Percentiles rank a stretch among this genome's conserved stretches.
These are phyloP conservation scores for Ceratina japonica DNA, from an alignment of 1,140 invertebrate species.

Conservation along the genomic window DNA sequence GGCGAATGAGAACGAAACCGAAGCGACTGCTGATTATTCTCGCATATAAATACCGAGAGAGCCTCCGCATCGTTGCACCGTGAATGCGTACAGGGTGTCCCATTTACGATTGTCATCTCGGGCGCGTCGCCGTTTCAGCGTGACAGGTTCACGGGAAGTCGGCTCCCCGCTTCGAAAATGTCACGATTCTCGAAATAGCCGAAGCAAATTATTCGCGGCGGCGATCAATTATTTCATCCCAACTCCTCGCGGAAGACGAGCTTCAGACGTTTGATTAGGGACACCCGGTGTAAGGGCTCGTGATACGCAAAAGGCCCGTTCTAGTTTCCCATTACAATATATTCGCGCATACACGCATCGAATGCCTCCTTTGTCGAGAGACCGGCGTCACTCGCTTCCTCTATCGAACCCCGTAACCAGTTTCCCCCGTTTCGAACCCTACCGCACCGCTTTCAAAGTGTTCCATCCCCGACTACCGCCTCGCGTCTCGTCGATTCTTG, in stretches of 20 bases:
- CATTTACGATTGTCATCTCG: neutral
- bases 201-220: too few species aligned
- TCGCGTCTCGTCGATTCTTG: constrained; percentile 27
- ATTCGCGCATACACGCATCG: constrained; percentile 23
- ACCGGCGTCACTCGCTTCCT: constrained; percentile 44
- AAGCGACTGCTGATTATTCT: constrained; percentile 19
- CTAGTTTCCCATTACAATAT: constrained; percentile 39
- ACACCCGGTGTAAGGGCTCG: neutral
- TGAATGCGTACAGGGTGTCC: constrained; percentile 3
- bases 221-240: too few species aligned
- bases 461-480: neutral
- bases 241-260: too few species aligned
- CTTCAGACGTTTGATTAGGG: neutral
- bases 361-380: constrained; percentile 40
- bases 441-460: constrained; percentile 1
- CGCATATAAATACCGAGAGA: constrained; percentile 8
- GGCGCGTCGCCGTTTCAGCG: too few species aligned
- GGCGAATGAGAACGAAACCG: constrained; percentile 12
- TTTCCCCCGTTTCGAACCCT: neutral
- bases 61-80: neutral
- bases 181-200: too few species aligned
- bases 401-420: constrained; percentile 35
- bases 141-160: too few species aligned
- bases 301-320: neutral
- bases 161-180: too few species aligned